phyloP scores from a whole-genome alignment of 2,113 vertebrate genomes.

The Malurus cyaneus region DNA sequence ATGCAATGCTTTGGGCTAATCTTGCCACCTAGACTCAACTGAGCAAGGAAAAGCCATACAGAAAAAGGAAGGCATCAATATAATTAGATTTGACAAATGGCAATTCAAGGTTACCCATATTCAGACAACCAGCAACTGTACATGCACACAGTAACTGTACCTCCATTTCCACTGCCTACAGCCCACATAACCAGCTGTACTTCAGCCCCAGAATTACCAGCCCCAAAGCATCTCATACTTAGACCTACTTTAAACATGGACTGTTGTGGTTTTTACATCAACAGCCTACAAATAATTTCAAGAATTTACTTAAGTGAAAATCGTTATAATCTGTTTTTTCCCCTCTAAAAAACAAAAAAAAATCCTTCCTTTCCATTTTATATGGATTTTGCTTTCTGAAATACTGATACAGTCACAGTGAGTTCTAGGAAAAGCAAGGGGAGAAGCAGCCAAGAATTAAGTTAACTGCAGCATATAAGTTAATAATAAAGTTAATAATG shows the following conservation, averaged over 20 bases:
- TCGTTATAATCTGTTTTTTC: fast-evolving
- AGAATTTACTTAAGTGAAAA: background rate
- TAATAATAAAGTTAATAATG: background rate
- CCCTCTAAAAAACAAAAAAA: background rate
- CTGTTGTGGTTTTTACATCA: background rate
- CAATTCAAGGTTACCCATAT: background rate
- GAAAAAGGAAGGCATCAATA: background rate
- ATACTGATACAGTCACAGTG: background rate
- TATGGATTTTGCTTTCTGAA: background rate
- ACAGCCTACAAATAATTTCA: background rate
- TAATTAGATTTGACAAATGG: background rate
- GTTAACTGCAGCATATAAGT: background rate
- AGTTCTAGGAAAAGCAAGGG: background rate
- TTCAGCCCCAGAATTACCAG: background rate
- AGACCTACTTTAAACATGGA: background rate
- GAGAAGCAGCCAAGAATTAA: background rate
- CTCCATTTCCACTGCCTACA: background rate
- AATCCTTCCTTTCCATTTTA: background rate
- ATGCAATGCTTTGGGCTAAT: background rate
- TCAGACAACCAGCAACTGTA: background rate
- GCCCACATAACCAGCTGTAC: background rate
- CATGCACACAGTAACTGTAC: background rate
- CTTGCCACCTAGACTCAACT: background rate
- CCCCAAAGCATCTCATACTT: background rate
- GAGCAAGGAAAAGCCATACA: background rate